Base-by-base conservation (phyloP, 1,140 invertebrate genomes). In the Apis dorsata region DNA sequence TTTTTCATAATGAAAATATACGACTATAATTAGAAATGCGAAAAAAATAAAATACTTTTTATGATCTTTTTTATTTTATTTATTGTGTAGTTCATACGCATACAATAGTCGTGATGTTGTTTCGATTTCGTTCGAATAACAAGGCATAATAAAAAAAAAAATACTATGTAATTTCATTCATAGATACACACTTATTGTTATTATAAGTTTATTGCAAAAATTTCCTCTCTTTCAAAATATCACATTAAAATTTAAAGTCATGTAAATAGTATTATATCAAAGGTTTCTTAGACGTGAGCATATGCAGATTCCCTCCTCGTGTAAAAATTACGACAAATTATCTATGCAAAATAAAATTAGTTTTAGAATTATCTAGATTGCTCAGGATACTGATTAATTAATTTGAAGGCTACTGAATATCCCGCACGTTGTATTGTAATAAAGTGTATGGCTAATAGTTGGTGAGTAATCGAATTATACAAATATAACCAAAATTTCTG, bases 211-310 rank as follows among this genome's bases (percentile, higher is more conserved):
- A 63, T 21, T 79, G 15, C 49, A 55, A 59, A 77, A 66, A 62
- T 83, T 80, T 87, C 65, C 49, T 28, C n/a, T 55, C 34, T 59
- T 65, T 13, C 15, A 70, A 72, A 68, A 19, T 62, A 60, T 80
- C 75, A 62, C 62, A 59, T 71, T 71, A 63, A 55, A 81, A 82
- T 88, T 88, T 68, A 81, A 85, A 91, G 86, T 92, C 90, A 90
- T 91, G 91, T 92, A 92, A 91, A 91, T 91, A 91, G 78, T 89
- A 83, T 74, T 76, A 85, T 73, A 83, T 69, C 28, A 69, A 83
- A 53, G 59, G 57, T 85, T 82, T 82, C 59, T 63, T 85, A 85
- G 59, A 60, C 28, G 51, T 74, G 76, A 69, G 83, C 70, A 21
- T 79, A 57, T 49, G 51, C 63, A 57, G 59, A 19, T 60, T 59